Evolutionary conservation across 2,888 invertebrate genomes (phyloP), one percentile per base, ranked within the genome.

Genomic region (Camponotus fellah): DNA sequence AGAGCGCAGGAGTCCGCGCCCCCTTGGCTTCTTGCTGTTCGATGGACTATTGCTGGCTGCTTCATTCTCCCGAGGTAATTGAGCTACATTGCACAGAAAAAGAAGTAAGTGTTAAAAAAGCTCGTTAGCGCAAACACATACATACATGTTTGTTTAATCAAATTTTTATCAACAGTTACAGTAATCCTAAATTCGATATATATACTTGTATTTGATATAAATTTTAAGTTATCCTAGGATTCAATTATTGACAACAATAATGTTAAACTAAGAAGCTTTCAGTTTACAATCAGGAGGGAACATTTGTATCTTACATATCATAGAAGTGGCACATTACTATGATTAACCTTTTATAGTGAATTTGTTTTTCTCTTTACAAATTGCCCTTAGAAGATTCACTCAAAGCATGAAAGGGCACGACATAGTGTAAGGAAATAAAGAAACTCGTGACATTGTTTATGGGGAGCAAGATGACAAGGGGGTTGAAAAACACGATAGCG

Each of bases 1-100:
- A 83, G 98, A 98, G 91, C 98, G 97, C 92, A 99, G 95, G 94
- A 99, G 97, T 89, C 98, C 97, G 89, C 98, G 97, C 86, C 96
- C 60, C 14, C 79, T 80, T 95, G 96, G 95, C 96, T 97, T 95
- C 96, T 96, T 93, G 92, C 95, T 92, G 79, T 90, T 95, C 92
- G 85, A 79, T 88, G 96, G 94, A 85, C 95, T 95, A 88, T 96
- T 95, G 88, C 95, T 96, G 87, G 96, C 96, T 83, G 95, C 94
- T 96, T 96, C 91, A 94, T 96, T 96, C 90, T 95, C 96, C 92
- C 95, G 95, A 92, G 96, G 96, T 93, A 96, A 94, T 94, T 96
- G 95, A 93, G 96, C 96, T 96, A 53, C n/a, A 69, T 21, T 34
- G 43, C 14, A 10, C 5, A 40, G 0, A 58, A 40, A 58, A 9